Conservation (phyloP, 2,888 invertebrate genomes). For the Erebia ligea region DNA sequence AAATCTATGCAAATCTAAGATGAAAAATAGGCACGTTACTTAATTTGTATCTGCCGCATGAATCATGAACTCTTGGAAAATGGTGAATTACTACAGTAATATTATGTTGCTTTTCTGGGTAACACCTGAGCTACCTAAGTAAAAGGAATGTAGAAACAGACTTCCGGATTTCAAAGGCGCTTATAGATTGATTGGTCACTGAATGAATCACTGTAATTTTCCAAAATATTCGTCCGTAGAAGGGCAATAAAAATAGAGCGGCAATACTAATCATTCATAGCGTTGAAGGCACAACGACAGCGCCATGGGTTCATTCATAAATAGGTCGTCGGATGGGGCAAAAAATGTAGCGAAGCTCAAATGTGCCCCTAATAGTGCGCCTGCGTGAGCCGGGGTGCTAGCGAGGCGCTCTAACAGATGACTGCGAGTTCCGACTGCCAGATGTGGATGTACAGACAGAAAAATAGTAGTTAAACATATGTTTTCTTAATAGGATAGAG, state of each 20-base stretch:
- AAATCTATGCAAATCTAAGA: neutral
- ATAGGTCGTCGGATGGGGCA: slow-evolving; percentile 44
- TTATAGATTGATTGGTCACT: neutral
- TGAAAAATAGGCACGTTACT: neutral
- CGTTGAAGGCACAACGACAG: slow-evolving; percentile 14
- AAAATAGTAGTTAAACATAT: too few species aligned
- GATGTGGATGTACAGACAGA: slow-evolving; percentile 49
- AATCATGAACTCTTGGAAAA: slow-evolving; percentile 8
- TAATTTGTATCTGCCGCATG: neutral
- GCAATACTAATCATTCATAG: slow-evolving; percentile 54
- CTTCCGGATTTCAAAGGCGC: neutral
- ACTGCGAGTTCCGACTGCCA: slow-evolving; percentile 54
- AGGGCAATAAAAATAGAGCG: slow-evolving; percentile 7
- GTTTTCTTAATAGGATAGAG: too few species aligned
- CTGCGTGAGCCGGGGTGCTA: slow-evolving; percentile 47
- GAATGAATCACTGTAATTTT: slow-evolving; percentile 1
- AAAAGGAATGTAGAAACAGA: neutral
- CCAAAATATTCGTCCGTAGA: too few species aligned
- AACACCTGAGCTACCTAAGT: neutral
- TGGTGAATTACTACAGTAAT: neutral
- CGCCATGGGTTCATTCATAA: slow-evolving; percentile 33
- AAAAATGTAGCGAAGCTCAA: slow-evolving; percentile 60
- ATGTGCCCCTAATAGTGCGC: slow-evolving; percentile 55
- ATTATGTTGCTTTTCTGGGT: neutral
- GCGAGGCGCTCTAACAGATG: slow-evolving; percentile 40